phyloP scores from a whole-genome alignment of 2,113 vertebrate species.

The Protobothrops mucrosquamatus region DNA sequence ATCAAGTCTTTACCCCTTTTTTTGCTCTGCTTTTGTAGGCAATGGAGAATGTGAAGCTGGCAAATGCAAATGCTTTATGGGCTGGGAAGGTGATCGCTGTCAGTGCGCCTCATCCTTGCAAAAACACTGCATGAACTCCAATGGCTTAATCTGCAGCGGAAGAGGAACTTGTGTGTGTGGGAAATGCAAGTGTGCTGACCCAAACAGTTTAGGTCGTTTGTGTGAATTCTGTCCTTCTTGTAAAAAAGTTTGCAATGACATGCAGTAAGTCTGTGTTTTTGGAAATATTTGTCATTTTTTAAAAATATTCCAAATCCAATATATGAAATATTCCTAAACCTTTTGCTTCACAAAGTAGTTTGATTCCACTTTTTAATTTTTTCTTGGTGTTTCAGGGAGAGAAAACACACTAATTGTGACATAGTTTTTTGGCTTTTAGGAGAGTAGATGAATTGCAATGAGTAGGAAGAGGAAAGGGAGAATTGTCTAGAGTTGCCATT shows the following conservation, averaged over 20 bases:
- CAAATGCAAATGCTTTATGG: slow-evolving; percentile 80
- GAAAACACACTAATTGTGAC: not conserved
- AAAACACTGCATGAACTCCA: slow-evolving; percentile 77
- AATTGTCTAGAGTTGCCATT: not conserved
- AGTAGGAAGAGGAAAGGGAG: not conserved
- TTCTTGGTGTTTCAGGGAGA: not conserved
- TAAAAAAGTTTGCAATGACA: slow-evolving; percentile 79
- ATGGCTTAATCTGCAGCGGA: slow-evolving; percentile 84
- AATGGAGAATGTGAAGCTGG: slow-evolving; percentile 85
- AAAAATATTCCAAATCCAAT: not conserved
- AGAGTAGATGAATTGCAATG: not conserved
- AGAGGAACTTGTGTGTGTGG: slow-evolving; percentile 87
- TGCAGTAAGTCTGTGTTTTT: slow-evolving; percentile 76
- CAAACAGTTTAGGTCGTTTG: slow-evolving; percentile 78
- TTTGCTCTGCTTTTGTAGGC: slow-evolving; percentile 71
- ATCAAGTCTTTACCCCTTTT: not conserved
- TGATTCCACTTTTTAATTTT: not conserved
- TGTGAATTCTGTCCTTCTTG: slow-evolving; percentile 89
- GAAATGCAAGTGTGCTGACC: slow-evolving; percentile 83
- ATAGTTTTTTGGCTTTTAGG: not conserved
- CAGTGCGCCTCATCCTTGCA: slow-evolving; percentile 74
- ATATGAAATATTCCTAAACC: not conserved
- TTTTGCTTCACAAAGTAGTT: not conserved
- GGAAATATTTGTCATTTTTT: not conserved
- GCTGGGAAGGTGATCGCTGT: slow-evolving; percentile 90